Base-by-base conservation (phyloP, 1,140 invertebrate genomes). In the Drosophila saltans region DNA sequence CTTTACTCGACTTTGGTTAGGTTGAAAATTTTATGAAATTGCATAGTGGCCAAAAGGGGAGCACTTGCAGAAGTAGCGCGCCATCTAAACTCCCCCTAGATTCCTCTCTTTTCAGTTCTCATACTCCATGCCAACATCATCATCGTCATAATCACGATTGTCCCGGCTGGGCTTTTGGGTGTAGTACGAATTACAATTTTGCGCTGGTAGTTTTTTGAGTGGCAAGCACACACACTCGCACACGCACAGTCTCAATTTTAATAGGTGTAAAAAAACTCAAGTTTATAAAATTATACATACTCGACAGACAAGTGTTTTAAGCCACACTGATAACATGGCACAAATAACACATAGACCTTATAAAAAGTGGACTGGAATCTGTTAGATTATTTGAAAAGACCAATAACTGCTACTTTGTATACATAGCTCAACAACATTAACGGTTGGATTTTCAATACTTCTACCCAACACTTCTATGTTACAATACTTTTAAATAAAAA, bases 1-100 rank as follows among this genome's bases (percentile, higher is more conserved):
- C 80, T 81, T 75, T 77, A 59, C 59, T 65, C 52, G 66, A 56
- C 45, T 55, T 66, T 60, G 63, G 71, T 45, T 65, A 48, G 64
- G 74, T 69, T 86, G 70, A 86, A 83, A 88, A 71, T 83, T 86
- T 86, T 62, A 88, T 88, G 70, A 83, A 86, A 80, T 72, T 72
- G 73, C 80, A 80, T 59, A 36, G 64, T 39, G 52, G 41, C 72
- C n/a, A 11, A 55, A 36, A 28, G 7, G 9, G 58, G 24, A 52
- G 60, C 28, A 9, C 16, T 10, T 9, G 24, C 2, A 65, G 45
- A 30, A 16, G n/a, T 11, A 59, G 8, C 11, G 28, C 28, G 2
- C 28, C 28, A 30, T 30, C 28, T 4, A 30, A 30, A 30, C 28
- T 30, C 28, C 43, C 43, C n/a, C 16, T n/a, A 6, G 5, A 3